phyloP scores from a whole-genome alignment of 2,797 vertebrate genomes.

The Etheostoma nigrum region DNA sequence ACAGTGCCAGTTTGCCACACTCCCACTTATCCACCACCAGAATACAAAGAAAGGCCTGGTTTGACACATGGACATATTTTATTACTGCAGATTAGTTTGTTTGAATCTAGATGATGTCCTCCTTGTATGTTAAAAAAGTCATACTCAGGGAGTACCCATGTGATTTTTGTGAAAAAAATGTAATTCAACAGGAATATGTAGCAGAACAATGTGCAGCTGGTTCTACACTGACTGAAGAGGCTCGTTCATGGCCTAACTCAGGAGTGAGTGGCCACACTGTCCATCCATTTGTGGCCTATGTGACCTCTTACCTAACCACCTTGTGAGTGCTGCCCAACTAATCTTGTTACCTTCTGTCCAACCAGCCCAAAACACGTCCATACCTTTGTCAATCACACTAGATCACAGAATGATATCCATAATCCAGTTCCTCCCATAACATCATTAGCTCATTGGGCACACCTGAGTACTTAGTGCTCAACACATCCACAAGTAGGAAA shows the following conservation, averaged over 20 bases:
- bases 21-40: not conserved
- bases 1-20: not conserved
- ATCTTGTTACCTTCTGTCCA: not conserved
- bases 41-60: not conserved
- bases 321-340: not conserved
- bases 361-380: constrained; percentile 15
- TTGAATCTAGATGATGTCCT: not conserved
- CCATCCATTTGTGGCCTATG: constrained; percentile 17
- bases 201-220: not conserved
- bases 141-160: no score
- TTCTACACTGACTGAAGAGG: not conserved
- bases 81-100: not conserved
- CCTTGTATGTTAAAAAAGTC: not conserved
- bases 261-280: not conserved
- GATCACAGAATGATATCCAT: constrained; percentile 34
- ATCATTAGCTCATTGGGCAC: constrained; percentile 33
- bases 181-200: not conserved
- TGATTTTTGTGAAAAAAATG: not conserved
- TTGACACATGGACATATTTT: not conserved
- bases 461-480: constrained; percentile 21
- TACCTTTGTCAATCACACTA: constrained; percentile 24
- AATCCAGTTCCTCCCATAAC: constrained; percentile 47
- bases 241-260: constrained; percentile 9
- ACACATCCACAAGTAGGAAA: constrained; percentile 14
- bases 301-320: constrained; percentile 28